Percentiles rank a stretch among this genome's conserved stretches.
phyloP scores from a whole-genome alignment of 2,888 invertebrate species.

The Pseudolycoriella hygida region DNA sequence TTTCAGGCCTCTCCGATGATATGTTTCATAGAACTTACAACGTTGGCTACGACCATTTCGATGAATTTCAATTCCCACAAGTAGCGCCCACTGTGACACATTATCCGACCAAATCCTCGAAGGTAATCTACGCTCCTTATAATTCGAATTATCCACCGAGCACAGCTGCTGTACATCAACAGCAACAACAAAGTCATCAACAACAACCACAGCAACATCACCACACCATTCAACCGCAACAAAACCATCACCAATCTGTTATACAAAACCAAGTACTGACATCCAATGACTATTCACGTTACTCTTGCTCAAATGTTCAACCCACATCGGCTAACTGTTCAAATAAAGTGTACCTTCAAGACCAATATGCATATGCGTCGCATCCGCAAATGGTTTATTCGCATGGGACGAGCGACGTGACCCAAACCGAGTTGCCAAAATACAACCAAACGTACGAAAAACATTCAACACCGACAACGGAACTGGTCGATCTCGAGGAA shows the following conservation, averaged over 20 bases:
- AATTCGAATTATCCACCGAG: neutral
- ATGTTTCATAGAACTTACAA: neutral
- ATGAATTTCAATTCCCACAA: neutral
- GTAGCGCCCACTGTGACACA: neutral
- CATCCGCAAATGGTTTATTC: neutral
- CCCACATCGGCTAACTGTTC: neutral
- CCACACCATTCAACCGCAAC: neutral
- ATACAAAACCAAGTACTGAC: neutral
- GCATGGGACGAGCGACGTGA: neutral
- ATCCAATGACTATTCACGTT: neutral
- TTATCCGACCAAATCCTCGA: slow-evolving; percentile 3
- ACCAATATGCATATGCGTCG: neutral
- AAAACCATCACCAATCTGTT: neutral
- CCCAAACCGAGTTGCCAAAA: neutral
- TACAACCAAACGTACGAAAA: neutral
- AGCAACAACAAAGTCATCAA: neutral
- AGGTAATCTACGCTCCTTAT: neutral
- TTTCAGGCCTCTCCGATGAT: too few species aligned
- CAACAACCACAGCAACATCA: neutral
- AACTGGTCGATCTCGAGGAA: slow-evolving; percentile 5
- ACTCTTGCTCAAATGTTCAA: neutral
- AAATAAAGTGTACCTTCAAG: neutral
- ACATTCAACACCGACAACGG: neutral
- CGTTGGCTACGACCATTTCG: neutral
- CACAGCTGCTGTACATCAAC: neutral